A percentile compares a stretch with the other conserved stretches of the same genome.
These are phyloP conservation scores for Condylostylus longicornis DNA, from an alignment of 1,140 invertebrate genomes.

Conservation along the genomic window DNA sequence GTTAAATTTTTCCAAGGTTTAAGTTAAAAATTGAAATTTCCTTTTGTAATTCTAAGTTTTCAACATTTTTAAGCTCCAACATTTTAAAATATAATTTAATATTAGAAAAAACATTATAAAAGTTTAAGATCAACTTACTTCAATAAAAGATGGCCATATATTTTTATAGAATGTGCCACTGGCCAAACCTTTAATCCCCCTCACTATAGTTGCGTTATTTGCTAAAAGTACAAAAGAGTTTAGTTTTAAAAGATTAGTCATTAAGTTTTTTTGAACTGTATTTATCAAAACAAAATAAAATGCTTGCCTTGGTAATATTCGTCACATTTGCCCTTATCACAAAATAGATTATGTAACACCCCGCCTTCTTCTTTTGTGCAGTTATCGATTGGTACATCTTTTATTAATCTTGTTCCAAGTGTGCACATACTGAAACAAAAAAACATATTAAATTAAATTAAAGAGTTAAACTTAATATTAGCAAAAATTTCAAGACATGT, in stretches of 20 bases:
- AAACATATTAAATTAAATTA: background rate
- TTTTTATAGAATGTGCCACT: slow-evolving; percentile 63
- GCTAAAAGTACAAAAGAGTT: slow-evolving; percentile 11
- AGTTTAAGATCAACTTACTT: slow-evolving; percentile 16
- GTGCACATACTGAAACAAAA: slow-evolving; percentile 72
- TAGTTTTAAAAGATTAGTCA: background rate
- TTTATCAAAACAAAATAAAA: background rate
- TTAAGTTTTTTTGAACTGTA: background rate
- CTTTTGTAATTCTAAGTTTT: too few species aligned
- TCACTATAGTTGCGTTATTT: slow-evolving; percentile 42
- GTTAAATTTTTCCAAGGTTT: too few species aligned
- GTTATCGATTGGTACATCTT: slow-evolving; percentile 52
- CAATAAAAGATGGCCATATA: slow-evolving; percentile 40
- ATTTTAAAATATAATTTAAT: too few species aligned
- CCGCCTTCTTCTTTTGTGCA: slow-evolving; percentile 62
- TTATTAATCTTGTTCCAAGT: slow-evolving; percentile 72
- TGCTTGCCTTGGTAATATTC: slow-evolving; percentile 24
- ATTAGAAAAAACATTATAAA: background rate
- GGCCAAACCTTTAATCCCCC: slow-evolving; percentile 66
- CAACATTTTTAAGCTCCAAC: too few species aligned
- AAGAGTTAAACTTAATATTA: background rate
- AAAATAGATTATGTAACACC: slow-evolving; percentile 47
- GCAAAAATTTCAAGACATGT: background rate
- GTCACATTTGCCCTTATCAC: slow-evolving; percentile 22
- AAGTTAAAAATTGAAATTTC: background rate